phyloP scores from a whole-genome alignment of 1,140 invertebrate genomes.

The Centruroides vittatus region DNA sequence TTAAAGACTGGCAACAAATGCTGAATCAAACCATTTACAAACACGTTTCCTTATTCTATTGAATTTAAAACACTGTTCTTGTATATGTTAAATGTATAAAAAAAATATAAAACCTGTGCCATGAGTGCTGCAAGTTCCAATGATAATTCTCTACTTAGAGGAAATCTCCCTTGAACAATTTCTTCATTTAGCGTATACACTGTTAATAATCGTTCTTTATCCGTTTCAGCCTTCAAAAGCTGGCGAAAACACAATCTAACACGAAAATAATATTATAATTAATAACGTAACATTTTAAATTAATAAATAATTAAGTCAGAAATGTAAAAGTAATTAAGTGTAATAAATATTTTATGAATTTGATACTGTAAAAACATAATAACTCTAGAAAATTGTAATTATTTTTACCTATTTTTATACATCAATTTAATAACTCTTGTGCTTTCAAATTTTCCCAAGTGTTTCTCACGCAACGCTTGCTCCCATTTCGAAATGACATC shows the following conservation, averaged over 20 bases:
- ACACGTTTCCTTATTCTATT: too few species aligned
- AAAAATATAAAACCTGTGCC: constrained; percentile 51
- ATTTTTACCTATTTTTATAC: constrained; percentile 54
- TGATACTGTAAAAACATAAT: too few species aligned
- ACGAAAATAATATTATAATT: neutral
- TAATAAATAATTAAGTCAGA: too few species aligned
- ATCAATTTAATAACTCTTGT: constrained; percentile 78
- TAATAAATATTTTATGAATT: too few species aligned
- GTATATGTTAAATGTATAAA: too few species aligned
- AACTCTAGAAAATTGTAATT: too few species aligned
- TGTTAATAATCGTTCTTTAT: constrained; percentile 72
- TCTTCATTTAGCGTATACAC: constrained; percentile 89
- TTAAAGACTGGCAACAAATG: too few species aligned
- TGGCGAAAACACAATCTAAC: constrained; percentile 14
- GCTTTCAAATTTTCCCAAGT: constrained; percentile 85
- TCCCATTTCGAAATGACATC: constrained; percentile 97
- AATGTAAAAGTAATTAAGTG: too few species aligned
- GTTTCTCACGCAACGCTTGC: constrained; percentile 76
- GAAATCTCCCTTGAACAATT: constrained; percentile 56
- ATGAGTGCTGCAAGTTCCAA: constrained; percentile 80
- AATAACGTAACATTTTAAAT: too few species aligned
- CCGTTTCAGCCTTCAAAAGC: constrained; percentile 65
- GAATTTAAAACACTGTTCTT: too few species aligned
- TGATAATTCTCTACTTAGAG: constrained; percentile 71
- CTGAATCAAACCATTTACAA: too few species aligned